Conservation (phyloP, 1,140 invertebrate genomes). For the Chelonus insularis region DNA sequence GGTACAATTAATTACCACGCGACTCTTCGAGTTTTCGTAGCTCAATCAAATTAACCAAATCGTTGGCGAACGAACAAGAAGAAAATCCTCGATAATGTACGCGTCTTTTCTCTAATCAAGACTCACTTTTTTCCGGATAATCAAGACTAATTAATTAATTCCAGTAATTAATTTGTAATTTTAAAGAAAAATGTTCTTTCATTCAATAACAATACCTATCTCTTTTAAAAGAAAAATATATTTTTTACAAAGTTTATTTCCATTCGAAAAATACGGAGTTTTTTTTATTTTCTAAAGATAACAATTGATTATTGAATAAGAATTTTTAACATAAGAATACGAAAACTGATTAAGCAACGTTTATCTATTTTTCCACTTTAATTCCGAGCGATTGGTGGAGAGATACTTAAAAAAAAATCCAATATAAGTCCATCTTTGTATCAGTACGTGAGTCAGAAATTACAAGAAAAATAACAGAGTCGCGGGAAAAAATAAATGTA, state of each 20-base stretch:
- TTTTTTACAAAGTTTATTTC: too few relatives aligned
- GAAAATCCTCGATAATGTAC: neutral
- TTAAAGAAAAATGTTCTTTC: neutral
- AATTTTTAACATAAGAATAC: too few relatives aligned
- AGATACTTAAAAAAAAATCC: too few relatives aligned
- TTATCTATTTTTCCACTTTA: too few relatives aligned
- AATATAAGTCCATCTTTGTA: neutral
- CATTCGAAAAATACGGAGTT: too few relatives aligned
- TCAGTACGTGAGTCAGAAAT: neutral
- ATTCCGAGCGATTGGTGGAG: too few relatives aligned
- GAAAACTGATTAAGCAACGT: too few relatives aligned
- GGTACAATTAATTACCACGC: constrained; percentile 57
- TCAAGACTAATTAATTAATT: constrained; percentile 48
- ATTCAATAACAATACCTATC: constrained; percentile 18
- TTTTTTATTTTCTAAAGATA: too few relatives aligned
- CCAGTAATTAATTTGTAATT: constrained; percentile 19
- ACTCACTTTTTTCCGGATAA: constrained; percentile 56
- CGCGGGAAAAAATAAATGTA: neutral
- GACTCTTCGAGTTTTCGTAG: constrained; percentile 30
- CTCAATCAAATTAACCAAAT: constrained; percentile 47
- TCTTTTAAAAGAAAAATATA: too few relatives aligned
- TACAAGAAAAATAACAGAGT: neutral
- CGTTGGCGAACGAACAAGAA: constrained; percentile 27
- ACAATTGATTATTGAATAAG: too few relatives aligned
- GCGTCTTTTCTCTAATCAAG: constrained; percentile 30